Base-by-base conservation (phyloP, 2,888 invertebrate species). In the Xylophagus ater region DNA sequence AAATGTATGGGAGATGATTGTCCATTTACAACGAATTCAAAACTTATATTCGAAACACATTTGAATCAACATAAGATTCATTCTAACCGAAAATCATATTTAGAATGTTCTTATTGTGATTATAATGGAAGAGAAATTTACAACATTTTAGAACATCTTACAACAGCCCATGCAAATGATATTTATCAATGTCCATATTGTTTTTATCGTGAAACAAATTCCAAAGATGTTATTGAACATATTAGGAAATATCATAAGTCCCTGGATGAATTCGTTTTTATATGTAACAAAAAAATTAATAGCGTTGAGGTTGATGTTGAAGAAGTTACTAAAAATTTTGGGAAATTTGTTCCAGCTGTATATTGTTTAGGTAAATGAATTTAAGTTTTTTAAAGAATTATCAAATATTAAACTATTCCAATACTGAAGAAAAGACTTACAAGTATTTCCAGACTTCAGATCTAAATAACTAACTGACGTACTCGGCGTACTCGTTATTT, bases 101-200 rank as follows among this genome's bases (percentile, higher is more conserved):
- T 71, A 34, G 62, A 65, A 18, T 78, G 78, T 49, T 59, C 69
- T 0, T 79, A 78, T 51, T 78, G 78, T 49, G 62, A 66, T 25
- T 67, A 63, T 36, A 60, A 67, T 18, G 57, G 66, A 51, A 56
- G 26, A 49, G 66, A 52, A 54, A 64, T 42, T 60, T 62, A 40
- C 52, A 67, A 53, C 24, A 55, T 78, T 48, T 66, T 71, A 28
- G 59, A 64, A 36, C 83, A 83, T 54, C 69, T 81, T 10, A 69
- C 74, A 34, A 68, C 71, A 18, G 66, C 66, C 23, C 83, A 84
- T 51, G 70, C 69, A 0, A 61, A 67, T 37, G 77, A 80, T 50
- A 64, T 67, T 19, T 81, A 62, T 50, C 73, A 74, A 20, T 84
- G 84, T 51, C 65, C 62, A 4, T 68, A 71, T 47, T 84, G 84